Percentiles rank a stretch among this genome's conserved stretches.
Evolutionary conservation across 2,113 vertebrate species (phyloP).

Genomic region (Tragelaphus buxtoni): DNA sequence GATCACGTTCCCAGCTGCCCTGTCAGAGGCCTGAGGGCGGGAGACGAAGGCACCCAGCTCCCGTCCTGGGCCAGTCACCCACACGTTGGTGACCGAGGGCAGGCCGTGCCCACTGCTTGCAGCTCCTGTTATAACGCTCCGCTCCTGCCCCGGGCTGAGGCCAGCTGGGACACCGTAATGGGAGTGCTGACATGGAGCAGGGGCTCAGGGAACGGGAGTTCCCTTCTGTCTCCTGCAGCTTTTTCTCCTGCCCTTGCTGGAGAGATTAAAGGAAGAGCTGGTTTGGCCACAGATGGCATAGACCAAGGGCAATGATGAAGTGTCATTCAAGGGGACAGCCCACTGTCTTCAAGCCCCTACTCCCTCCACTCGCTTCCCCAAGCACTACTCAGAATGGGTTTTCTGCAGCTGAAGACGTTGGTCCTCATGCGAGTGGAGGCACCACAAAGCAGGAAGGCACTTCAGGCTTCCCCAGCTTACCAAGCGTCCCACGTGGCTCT

Average conservation of each 20-base stretch:
- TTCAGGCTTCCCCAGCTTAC: accelerated
- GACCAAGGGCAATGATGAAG: accelerated
- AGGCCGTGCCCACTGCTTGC: background rate
- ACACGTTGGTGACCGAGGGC: accelerated
- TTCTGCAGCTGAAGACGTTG: background rate
- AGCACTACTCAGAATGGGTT: background rate
- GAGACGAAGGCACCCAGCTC: background rate
- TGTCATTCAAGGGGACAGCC: too few species aligned
- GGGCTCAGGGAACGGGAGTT: accelerated
- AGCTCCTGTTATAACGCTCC: accelerated
- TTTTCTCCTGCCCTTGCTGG: accelerated
- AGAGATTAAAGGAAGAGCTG: background rate
- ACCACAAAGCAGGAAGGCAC: accelerated
- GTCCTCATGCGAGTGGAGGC: accelerated
- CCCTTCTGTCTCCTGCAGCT: background rate
- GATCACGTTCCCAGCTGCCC: background rate
- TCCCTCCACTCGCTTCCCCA: accelerated
- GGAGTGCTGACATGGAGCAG: background rate
- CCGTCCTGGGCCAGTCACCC: background rate
- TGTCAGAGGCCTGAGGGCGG: background rate
- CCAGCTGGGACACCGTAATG: accelerated
- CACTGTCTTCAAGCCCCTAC: background rate
- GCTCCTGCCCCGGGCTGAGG: background rate
- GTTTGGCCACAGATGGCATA: accelerated
- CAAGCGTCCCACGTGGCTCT: accelerated